Percentiles rank a stretch among this genome's conserved stretches.
These are phyloP conservation scores for Luffia ferchaultella DNA, from an alignment of 2,888 invertebrate species.

Conservation along the genomic window DNA sequence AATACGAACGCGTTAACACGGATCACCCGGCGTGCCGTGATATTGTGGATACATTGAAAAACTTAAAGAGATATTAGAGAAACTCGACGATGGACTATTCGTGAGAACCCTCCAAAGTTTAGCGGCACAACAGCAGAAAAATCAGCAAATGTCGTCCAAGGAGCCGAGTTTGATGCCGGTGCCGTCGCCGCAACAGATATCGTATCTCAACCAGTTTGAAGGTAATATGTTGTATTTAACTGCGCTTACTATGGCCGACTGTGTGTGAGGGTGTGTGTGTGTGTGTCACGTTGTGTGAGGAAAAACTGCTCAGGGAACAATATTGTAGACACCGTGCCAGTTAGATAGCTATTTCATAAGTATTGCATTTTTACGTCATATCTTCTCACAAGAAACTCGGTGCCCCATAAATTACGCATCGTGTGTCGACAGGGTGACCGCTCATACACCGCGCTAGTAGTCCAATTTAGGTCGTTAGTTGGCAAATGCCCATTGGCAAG, in stretches of 20 bases:
- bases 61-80: constrained; percentile 55
- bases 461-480: no score
- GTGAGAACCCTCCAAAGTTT: constrained; percentile 64
- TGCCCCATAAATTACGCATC: no score
- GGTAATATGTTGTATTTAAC: constrained; percentile 50
- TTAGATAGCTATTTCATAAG: no score
- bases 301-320: no score
- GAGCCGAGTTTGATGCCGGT: constrained; percentile 91
- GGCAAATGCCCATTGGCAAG: no score
- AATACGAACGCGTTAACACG: constrained; percentile 17
- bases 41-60: constrained; percentile 35
- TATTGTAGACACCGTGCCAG: no score
- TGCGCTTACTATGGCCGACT: constrained; percentile 12
- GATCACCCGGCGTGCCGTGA: constrained; percentile 28
- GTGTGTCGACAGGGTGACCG: no score
- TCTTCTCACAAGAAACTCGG: no score
- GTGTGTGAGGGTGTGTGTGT: no score
- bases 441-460: no score
- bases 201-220: constrained; percentile 94
- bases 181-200: constrained; percentile 95
- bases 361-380: no score
- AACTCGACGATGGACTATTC: constrained; percentile 61
- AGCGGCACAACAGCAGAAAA: constrained; percentile 61
- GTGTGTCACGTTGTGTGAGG: no score
- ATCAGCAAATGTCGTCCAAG: constrained; percentile 35